Evolutionary conservation across 2,113 vertebrate species (phyloP), one percentile per base, ranked within the genome.

Genomic region (Leucopsar rothschildi): DNA sequence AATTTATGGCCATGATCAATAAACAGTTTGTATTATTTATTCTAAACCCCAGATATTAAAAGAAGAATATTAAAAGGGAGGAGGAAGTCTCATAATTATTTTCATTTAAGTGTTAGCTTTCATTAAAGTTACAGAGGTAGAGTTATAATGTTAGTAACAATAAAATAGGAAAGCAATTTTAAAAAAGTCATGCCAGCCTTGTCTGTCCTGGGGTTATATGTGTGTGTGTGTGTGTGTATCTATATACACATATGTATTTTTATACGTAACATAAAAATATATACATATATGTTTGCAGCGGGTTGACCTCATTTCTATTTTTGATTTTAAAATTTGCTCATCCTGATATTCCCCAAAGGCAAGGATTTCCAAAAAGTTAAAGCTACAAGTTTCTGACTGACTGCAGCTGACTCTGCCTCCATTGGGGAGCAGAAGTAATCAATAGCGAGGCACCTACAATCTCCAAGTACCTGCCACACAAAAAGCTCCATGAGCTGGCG

Each of bases 11-110:
- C 2, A 27, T 22, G 20, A 75, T 82, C 52, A 72, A 35, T 78
- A 73, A 84, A 70, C 14, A 59, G 44, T 65, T 93, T 82, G 23
- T 8, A 35, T 85, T 61, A 56, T 68, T 87, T 91, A 76, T 69
- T 39, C 45, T 52, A 49, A 63, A 83, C 24, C 13, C 0, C 6
- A 28, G 29, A 5, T 61, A 44, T 72, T 78, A 82, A 47, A 89
- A 35, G 27, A 85, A 64, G n/a, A 60, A 9, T 31, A 76, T 82
- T 64, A 82, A 71, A 93, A 79, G 7, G 19, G 15, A 73, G 11
- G 29, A 55, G 28, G 10, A 16, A 71, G 12, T 18, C 17, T 76
- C 1, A 50, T 39, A 61, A 45, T 45, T 69, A 15, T 50, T 89
- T 42, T 77, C 75, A 55, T 52, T 68, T 56, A 39, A 72, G 8